Evolutionary conservation across 2,113 vertebrate genomes (phyloP), one percentile per base, ranked within the genome.

Genomic region (Microtus montanus): DNA sequence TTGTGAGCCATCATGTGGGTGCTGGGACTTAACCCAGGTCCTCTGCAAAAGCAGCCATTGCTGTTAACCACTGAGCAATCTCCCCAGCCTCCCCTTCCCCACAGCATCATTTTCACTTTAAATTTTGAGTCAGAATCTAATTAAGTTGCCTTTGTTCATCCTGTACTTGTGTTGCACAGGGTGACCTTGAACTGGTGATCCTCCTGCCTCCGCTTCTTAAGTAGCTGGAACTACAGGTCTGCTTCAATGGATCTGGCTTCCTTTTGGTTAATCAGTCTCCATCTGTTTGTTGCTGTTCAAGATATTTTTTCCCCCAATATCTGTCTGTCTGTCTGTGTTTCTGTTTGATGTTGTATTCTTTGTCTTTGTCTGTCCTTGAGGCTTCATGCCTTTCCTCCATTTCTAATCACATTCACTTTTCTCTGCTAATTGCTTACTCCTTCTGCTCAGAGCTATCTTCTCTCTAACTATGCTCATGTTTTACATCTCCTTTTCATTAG

Each of bases 241-340:
- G 41, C 26, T 44, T 33, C 61, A 33, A 17, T 20, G 26, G 41
- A 33, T 28, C 38, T 47, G 61, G 26, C 38, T 84, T 64, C 17
- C 61, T 3, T 47, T n/a, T 33, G 12, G 17, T 68, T 47, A 44
- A 2, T 22, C 49, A 19, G 11, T 13, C 5, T 2, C 24, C 52
- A 7, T 47, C 8, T n/a, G 63, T 8, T 8, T 33, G 12, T 11
- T 30, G 64, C 11, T 61, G 6, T 14, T 8, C 54, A 10, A 33
- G 24, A 26, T 49, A 1, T 49, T 49, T 49, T 49, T 11, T 11
- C 1, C 2, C 2, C 22, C 15, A 30, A 0, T 30, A 28, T 15
- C 73, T 71, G 35, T 20, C 71, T 47, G 26, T n/a, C 12, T 49
- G n/a, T 26, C 14, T 30, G 17, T 33, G 20, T 82, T 82, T 61